Percentiles rank a stretch among this genome's conserved stretches.
These are phyloP conservation scores for Turritopsis dohrnii DNA, from an alignment of 30 jellyfish, hydroid and myxozoan species.

Conservation along the genomic window DNA sequence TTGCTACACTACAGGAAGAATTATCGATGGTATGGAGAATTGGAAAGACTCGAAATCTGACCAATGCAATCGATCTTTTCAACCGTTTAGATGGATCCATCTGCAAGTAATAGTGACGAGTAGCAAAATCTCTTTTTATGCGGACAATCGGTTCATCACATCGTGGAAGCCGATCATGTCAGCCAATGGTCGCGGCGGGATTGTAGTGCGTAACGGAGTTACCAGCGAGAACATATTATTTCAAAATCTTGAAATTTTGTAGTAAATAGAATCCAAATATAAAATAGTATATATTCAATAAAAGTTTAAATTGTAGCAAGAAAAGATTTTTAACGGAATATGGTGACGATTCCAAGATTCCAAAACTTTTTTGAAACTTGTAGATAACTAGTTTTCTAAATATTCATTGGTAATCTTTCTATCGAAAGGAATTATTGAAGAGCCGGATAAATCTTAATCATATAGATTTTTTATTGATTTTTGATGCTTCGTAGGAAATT, in stretches of 20 bases:
- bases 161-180: neutral
- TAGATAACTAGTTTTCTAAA: neutral
- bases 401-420: neutral
- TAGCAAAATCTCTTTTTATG: neutral
- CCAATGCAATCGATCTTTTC: conserved; percentile 6
- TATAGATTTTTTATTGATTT: neutral
- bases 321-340: neutral
- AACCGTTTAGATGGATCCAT: neutral
- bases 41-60: neutral
- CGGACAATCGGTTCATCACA: neutral
- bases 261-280: neutral
- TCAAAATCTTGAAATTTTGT: neutral
- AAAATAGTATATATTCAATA: neutral
- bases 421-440: neutral
- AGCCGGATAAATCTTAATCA: neutral
- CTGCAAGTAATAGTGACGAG: neutral
- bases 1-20: conserved; percentile 19
- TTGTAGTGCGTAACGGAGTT: neutral
- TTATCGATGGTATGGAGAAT: neutral
- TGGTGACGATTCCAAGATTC: neutral
- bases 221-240: neutral
- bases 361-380: neutral
- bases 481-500: neutral
- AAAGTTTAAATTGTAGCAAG: too few species aligned
- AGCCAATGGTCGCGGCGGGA: conserved; percentile 1